Base-by-base conservation (phyloP, 2,113 vertebrate species). In the Salvator merianae region DNA sequence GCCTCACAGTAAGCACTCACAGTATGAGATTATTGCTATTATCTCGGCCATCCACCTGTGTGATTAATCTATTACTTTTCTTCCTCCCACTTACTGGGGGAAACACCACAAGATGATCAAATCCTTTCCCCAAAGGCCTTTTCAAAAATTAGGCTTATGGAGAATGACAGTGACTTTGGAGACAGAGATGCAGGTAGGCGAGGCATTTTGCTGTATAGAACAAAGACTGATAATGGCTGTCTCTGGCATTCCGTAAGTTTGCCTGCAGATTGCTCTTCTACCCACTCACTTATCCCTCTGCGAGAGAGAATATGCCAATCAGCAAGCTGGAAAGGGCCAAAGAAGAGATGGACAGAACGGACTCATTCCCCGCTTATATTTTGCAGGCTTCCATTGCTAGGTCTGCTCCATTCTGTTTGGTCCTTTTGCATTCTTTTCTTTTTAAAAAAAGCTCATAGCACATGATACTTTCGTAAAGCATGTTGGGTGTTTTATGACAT, bases 1-100 rank as follows among this genome's bases (percentile, higher is more conserved):
- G 59, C 72, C 91, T 88, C 55, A 77, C 69, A 62, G 82, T 65
- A 40, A 47, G 85, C 9, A 14, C 55, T 22, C 2, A 74, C 8
- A 72, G 74, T 2, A 32, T 65, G 63, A 88, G 12, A 84, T 83
- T 13, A 10, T 84, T 87, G 65, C 3, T 81, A 73, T 84, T 89
- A 89, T 81, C 69, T 82, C 34, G 55, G 6, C 8, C 53, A 84
- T 18, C 2, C 77, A n/a, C 75, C 79, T 72, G 10, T 70, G 16
- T 6, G 0, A 83, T 88, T 86, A 88, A 80, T 74, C 8, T 34
- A 13, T 84, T 36, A 40, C 4, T 77, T 88, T 82, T 22, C 5
- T 22, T 71, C 10, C 80, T 87, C 91, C n/a, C 55, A 82, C 84
- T 84, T 13, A 1, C 74, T 47, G n/a, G 38, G 8, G 30, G 81